Percentiles rank a stretch among this genome's conserved stretches.
Evolutionary conservation across 2,888 invertebrate genomes (phyloP).

Genomic region (Phyto melanocephala): DNA sequence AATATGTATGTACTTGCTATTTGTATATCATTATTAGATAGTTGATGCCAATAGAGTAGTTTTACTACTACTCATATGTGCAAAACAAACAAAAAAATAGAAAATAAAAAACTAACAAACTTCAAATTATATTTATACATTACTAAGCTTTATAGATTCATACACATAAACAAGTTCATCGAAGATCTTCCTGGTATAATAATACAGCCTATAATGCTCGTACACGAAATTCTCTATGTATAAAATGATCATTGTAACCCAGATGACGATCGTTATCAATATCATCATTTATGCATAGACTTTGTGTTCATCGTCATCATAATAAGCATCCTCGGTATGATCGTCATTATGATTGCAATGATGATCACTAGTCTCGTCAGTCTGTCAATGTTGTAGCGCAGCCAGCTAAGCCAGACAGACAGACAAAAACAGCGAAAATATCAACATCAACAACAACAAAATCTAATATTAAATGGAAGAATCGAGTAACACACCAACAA

Average conservation of each 20-base stretch:
- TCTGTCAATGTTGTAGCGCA: constrained; percentile 50
- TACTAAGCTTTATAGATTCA: constrained; percentile 13
- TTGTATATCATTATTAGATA: constrained; percentile 42
- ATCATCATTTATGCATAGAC: neutral
- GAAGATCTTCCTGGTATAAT: constrained; percentile 49
- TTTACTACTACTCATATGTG: constrained; percentile 40
- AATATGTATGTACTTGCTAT: constrained; percentile 42
- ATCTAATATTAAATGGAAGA: constrained; percentile 41
- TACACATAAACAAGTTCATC: constrained; percentile 35
- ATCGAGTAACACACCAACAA: constrained; percentile 28
- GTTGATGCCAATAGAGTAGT: constrained; percentile 55
- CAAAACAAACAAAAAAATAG: too few species aligned
- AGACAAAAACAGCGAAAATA: neutral
- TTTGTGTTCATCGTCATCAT: neutral
- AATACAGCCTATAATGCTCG: constrained; percentile 11
- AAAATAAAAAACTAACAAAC: neutral
- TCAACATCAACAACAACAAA: constrained; percentile 3
- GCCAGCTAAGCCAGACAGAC: constrained; percentile 56
- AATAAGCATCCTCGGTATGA: constrained; percentile 35
- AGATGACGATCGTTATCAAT: constrained; percentile 44
- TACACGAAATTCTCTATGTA: neutral
- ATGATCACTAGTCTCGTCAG: constrained; percentile 40
- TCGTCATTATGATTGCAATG: constrained; percentile 23
- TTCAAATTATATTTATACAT: neutral
- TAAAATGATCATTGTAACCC: constrained; percentile 32